Percentiles rank a stretch among this genome's conserved stretches.
Evolutionary conservation across 2,888 invertebrate species (phyloP).

Genomic region (Dasysyrphus albostriatus): DNA sequence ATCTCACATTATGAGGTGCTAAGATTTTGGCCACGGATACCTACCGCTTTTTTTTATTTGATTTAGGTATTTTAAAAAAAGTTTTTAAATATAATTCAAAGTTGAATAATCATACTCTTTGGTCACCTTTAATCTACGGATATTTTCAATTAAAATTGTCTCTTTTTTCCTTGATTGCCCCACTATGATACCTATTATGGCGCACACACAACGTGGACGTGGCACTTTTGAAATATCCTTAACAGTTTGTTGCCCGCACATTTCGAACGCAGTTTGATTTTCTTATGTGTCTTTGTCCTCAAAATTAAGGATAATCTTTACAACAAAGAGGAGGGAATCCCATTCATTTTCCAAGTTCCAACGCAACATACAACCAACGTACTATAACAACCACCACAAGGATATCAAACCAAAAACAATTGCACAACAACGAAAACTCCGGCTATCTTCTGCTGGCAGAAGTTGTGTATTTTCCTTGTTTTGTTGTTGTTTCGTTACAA

Average conservation of each 20-base stretch:
- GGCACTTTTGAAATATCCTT: conserved; percentile 17
- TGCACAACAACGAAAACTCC: conserved; percentile 19
- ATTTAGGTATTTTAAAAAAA: too few species aligned
- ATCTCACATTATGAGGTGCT: too few species aligned
- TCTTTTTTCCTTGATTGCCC: background rate
- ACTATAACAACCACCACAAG: conserved; percentile 38
- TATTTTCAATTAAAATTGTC: background rate
- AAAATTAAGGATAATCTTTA: conserved; percentile 29
- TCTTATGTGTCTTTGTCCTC: conserved; percentile 30
- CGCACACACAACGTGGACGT: conserved; percentile 32
- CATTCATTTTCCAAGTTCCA: conserved; percentile 56
- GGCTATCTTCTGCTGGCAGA: conserved; percentile 37
- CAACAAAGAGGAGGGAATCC: conserved; percentile 49
- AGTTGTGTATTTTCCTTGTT: conserved; percentile 36
- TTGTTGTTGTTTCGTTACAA: conserved; percentile 42
- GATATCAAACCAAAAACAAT: conserved; percentile 22
- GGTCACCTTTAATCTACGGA: too few species aligned
- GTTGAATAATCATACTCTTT: too few species aligned
- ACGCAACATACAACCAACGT: background rate
- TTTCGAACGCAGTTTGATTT: conserved; percentile 56
- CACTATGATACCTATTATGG: conserved; percentile 43
- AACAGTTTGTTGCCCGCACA: conserved; percentile 68
- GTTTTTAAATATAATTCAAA: too few species aligned
- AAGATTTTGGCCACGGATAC: too few species aligned
- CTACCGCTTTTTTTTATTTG: too few species aligned